phyloP scores from a whole-genome alignment of 2,797 vertebrate species.

The Darevskia nairensis region DNA sequence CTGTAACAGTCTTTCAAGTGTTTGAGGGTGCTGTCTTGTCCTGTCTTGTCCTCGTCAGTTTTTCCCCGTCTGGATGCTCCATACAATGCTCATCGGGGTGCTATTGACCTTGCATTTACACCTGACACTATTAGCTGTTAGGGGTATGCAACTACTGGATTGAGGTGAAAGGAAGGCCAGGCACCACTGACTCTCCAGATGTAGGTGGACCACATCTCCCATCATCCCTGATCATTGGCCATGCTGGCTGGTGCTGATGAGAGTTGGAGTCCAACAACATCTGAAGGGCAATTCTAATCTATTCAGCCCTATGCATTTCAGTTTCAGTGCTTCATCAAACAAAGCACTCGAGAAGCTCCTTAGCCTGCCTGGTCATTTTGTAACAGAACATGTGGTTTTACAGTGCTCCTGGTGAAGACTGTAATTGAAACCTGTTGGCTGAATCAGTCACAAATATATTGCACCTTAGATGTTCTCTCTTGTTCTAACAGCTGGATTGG shows the following conservation, averaged over 20 bases:
- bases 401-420: not conserved
- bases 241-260: too few species aligned
- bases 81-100: not conserved
- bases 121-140: not conserved
- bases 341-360: not conserved
- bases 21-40: too few species aligned
- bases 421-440: not conserved
- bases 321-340: not conserved
- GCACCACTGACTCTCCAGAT: not conserved
- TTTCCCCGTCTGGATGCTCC: too few species aligned
- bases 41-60: too few species aligned
- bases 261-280: too few species aligned
- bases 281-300: not conserved
- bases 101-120: not conserved
- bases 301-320: not conserved
- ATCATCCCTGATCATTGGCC: too few species aligned
- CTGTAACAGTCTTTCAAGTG: too few species aligned
- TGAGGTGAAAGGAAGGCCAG: not conserved
- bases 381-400: not conserved
- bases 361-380: not conserved
- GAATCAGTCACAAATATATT: not conserved
- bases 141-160: not conserved
- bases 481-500: not conserved
- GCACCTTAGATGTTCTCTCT: not conserved
- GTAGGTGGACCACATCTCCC: too few species aligned